phyloP scores from a whole-genome alignment of 1,140 invertebrate species.

The Anthonomus grandis region DNA sequence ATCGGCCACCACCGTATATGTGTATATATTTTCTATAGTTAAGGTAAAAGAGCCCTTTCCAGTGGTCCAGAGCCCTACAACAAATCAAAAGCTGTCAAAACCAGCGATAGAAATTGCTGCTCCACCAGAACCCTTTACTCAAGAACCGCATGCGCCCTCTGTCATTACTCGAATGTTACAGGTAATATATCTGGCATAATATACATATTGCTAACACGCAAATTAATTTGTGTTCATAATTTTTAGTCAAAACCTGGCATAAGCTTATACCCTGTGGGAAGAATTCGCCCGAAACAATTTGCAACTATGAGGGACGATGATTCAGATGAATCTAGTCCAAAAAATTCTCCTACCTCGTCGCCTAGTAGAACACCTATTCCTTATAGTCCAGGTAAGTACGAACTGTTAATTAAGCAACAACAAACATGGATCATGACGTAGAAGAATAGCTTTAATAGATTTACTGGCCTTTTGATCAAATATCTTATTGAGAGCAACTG shows the following conservation, averaged over 20 bases:
- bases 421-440: neutral
- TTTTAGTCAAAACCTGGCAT: slow-evolving; percentile 25
- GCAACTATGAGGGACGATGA: slow-evolving; percentile 38
- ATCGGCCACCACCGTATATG: no score
- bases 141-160: slow-evolving; percentile 50
- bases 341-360: slow-evolving; percentile 10
- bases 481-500: no score
- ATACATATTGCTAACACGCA: neutral
- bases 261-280: slow-evolving; percentile 31
- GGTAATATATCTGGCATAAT: neutral
- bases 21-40: no score
- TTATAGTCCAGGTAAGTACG: neutral
- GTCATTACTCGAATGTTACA: slow-evolving; percentile 64
- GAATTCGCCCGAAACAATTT: slow-evolving; percentile 38
- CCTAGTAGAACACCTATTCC: neutral
- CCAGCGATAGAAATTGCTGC: slow-evolving; percentile 43
- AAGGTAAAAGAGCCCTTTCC: no score
- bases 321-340: slow-evolving; percentile 12
- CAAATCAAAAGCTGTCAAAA: no score
- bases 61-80: no score
- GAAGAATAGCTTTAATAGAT: neutral
- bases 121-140: slow-evolving; percentile 50
- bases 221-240: neutral
- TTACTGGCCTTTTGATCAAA: no score
- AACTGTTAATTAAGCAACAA: slow-evolving; percentile 9